phyloP scores from a whole-genome alignment of 2,888 invertebrate species.

The Xanthia togata region DNA sequence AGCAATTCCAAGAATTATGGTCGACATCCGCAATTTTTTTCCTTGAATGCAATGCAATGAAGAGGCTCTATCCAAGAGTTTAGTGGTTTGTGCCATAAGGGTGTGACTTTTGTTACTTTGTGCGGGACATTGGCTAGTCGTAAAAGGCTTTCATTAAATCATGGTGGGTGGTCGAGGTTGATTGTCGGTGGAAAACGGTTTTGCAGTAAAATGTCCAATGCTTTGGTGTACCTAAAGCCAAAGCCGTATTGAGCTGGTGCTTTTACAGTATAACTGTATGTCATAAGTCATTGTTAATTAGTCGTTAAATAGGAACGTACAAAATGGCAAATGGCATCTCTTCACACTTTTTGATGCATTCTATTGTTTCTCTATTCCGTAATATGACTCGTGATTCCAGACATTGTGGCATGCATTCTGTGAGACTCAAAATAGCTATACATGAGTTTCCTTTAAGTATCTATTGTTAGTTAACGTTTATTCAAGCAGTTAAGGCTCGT shows the following conservation, averaged over 20 bases:
- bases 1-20: slow-evolving; percentile 31
- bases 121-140: slow-evolving; percentile 45
- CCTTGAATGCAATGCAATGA: background rate
- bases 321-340: background rate
- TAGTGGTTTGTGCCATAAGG: slow-evolving; percentile 16
- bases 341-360: slow-evolving; percentile 20
- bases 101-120: slow-evolving; percentile 43
- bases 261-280: slow-evolving; percentile 25
- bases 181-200: slow-evolving; percentile 64
- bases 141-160: slow-evolving; percentile 60
- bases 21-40: background rate
- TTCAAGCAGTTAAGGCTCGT: slow-evolving; percentile 30
- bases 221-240: slow-evolving; percentile 69
- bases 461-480: slow-evolving; percentile 44
- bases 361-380: slow-evolving; percentile 19
- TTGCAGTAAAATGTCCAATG: slow-evolving; percentile 69
- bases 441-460: slow-evolving; percentile 39
- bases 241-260: slow-evolving; percentile 36
- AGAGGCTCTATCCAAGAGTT: background rate
- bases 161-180: slow-evolving; percentile 62
- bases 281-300: too few species aligned
- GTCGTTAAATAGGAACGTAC: slow-evolving; percentile 39
- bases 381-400: slow-evolving; percentile 13
- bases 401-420: slow-evolving; percentile 24
- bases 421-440: slow-evolving; percentile 32